Evolutionary conservation across 2,888 invertebrate species (phyloP).

Genomic region (Megastigmus dorsalis): DNA sequence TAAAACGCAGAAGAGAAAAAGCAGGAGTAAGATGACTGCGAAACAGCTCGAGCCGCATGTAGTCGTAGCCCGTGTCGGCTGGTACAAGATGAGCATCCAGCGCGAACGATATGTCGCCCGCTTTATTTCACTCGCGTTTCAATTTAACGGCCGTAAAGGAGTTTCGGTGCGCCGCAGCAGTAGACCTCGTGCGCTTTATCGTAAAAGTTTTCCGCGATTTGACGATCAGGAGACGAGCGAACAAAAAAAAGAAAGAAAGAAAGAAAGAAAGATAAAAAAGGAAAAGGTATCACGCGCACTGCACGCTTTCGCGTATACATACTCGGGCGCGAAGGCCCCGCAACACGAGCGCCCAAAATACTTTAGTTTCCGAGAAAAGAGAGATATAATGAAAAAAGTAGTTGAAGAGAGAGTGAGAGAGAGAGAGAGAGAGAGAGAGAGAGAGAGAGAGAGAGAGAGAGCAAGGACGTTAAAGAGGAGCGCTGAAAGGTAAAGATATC

Average conservation of each 20-base stretch:
- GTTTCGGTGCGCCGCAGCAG: slow-evolving; percentile 57
- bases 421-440: slow-evolving; percentile 48
- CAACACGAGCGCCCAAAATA: too few relatives aligned
- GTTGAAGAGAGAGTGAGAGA: neutral
- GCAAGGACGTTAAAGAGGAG: neutral
- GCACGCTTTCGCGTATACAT: too few relatives aligned
- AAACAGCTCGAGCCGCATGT: too few relatives aligned
- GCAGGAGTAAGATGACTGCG: too few relatives aligned
- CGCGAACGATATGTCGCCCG: slow-evolving; percentile 35
- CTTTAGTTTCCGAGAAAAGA: too few relatives aligned
- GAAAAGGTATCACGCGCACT: too few relatives aligned
- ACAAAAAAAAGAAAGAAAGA: neutral
- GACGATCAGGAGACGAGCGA: neutral
- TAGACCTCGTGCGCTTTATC: slow-evolving; percentile 62
- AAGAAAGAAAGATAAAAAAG: neutral
- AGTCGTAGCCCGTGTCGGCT: too few relatives aligned
- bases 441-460: slow-evolving; percentile 1
- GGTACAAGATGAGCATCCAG: slow-evolving; percentile 34
- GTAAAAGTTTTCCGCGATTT: slow-evolving; percentile 58
- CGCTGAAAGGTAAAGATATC: slow-evolving; percentile 31
- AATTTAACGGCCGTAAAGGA: slow-evolving; percentile 62
- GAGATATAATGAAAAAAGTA: too few relatives aligned
- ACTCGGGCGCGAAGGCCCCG: too few relatives aligned
- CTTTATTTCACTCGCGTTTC: slow-evolving; percentile 63
- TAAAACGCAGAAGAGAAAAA: too few relatives aligned